A percentile compares a stretch with the other conserved stretches of the same genome.
Conservation (phyloP, 2,888 invertebrate species). For the Andrena fulva region DNA sequence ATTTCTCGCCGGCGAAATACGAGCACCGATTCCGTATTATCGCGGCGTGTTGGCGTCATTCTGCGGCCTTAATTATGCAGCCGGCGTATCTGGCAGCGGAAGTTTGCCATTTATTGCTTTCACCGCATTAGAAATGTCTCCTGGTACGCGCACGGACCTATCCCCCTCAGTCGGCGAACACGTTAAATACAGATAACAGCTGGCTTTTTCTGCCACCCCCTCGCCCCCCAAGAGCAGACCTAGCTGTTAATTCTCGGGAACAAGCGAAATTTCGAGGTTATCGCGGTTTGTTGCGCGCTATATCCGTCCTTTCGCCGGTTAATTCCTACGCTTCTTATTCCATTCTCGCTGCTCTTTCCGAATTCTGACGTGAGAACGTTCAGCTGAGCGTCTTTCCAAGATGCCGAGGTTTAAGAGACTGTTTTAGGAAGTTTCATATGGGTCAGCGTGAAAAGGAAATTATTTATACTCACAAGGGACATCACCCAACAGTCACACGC, state of each 20-base stretch:
- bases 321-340: neutral
- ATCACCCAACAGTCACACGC: too few relatives aligned
- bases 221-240: neutral
- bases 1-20: constrained; percentile 75
- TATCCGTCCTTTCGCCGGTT: too few relatives aligned
- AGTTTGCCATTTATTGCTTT: constrained; percentile 72
- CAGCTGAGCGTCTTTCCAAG: constrained; percentile 10
- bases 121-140: constrained; percentile 53
- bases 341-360: neutral
- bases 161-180: neutral
- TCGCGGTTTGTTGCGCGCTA: neutral
- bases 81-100: constrained; percentile 57
- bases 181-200: constrained; percentile 52
- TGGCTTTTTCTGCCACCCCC: constrained; percentile 31
- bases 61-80: constrained; percentile 77
- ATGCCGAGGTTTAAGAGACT: neutral
- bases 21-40: constrained; percentile 76
- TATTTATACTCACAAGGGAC: neutral
- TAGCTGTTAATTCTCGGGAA: constrained; percentile 36
- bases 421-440: neutral
- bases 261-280: constrained; percentile 21
- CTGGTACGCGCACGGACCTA: constrained; percentile 4
- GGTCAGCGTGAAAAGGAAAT: neutral
- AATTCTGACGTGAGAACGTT: neutral
- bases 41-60: constrained; percentile 74